Evolutionary conservation across 2,113 vertebrate species (phyloP), one percentile per base, ranked within the genome.

Genomic region (Prunella fulvescens): DNA sequence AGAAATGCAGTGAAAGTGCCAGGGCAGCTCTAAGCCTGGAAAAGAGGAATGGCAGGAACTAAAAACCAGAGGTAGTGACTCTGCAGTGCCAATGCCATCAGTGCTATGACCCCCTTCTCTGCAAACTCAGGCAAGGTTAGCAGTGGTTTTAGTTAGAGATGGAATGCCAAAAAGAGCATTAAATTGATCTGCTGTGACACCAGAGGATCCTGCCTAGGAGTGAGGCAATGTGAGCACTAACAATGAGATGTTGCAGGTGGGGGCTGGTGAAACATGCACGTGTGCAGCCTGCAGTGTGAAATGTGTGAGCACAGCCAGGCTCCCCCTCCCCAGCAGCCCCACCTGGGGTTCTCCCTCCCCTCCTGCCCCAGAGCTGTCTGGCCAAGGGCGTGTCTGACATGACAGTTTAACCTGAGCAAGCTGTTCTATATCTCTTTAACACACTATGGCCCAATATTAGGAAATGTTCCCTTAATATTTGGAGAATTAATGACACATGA

Each of bases 381-480:
- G 54, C 79, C 3, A 0, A 7, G 16, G 33, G 29, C 1, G 10
- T 13, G 6, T 39, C 14, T 12, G 35, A 53, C 73, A 18, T 6
- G 12, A 0, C 1, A 14, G 29, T 10, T 62, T 26, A 42, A 67
- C 45, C 48, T 6, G 13, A 81, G 61, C 58, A 77, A 72, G 89
- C 79, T 90, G 65, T 5, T 90, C 86, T 62, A 16, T 91, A 5
- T 82, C 58, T 80, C 84, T 91, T 94, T 77, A 95, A 90, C 1
- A 2, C 79, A 60, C 47, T 10, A 37, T 0, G 1, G 78, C 54
- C 87, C 71, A 37, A 51, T 25, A 50, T 42, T 80, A 88, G 74
- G 92, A 95, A 95, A 95, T 66, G 78, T 94, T 95, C 84, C 89
- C 70, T 93, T 66, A 91, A 91, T 83, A 87, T 90, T 74, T 88